Base-by-base conservation (phyloP, 1,140 invertebrate genomes). In the Platyscapa corneri region DNA sequence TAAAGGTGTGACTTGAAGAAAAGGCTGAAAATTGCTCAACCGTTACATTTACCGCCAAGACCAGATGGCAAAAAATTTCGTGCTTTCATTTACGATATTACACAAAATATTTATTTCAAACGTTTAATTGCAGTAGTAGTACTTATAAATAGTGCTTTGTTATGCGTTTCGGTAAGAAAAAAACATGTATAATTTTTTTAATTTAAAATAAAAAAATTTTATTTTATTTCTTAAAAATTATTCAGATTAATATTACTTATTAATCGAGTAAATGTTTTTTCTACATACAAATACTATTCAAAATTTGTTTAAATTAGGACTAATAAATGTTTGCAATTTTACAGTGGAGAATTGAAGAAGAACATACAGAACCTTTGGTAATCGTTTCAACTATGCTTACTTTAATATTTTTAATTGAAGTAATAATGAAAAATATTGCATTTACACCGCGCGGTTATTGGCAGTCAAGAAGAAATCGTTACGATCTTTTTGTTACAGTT, bases 371-470 rank as follows among this genome's bases (percentile, higher is more conserved):
- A 90, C 94, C 96, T 72, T 93, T 99, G 86, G 98, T 98, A 49
- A 96, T 96, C 39, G 95, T 99, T 32, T 98, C 98, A 39, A 97
- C 97, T 65, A 94, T 97, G 80, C 95, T 99, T 77, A 97, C 96
- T 42, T 93, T 97, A 87, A 95, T 97, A 76, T 98, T 98, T 94
- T 95, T 97, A n/a, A 94, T 97, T 87, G 97, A 99, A 95, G 98
- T 99, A 56, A 95, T 99, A 30, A 98, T 99, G 96, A 99, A 99
- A 95, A 98, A 98, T 91, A 97, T 99, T 84, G 99, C 99, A n/a
- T 99, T 99, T 93, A 99, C 98, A 53, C 97, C 98, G 83, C 95
- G 97, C 87, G 99, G 99, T 70, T 99, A 99, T 94, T 99, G 99
- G 97, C 99, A 99, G 92, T 99, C 98, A 82, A 94, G 98, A 89